Evolutionary conservation across 2,888 invertebrate species (phyloP).

Genomic region (Malthinus flaveolus): DNA sequence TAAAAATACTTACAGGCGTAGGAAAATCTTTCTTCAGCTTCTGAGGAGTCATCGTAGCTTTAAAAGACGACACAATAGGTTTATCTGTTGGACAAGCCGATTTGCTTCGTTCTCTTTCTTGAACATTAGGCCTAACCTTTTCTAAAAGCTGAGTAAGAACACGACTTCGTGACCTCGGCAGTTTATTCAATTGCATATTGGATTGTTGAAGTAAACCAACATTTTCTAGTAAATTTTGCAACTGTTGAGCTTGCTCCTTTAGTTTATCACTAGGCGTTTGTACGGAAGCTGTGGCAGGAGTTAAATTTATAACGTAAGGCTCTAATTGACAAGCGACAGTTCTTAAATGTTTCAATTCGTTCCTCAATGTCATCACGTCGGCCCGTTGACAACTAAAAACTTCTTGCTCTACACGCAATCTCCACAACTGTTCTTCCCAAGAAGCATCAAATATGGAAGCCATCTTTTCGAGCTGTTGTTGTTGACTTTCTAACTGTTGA

Average conservation of each 20-base stretch:
- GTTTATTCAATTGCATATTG: constrained; percentile 47
- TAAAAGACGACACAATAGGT: constrained; percentile 27
- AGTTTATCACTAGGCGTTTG: constrained; percentile 43
- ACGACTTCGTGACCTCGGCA: constrained; percentile 53
- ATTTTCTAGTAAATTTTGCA: constrained; percentile 60
- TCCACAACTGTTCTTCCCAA: constrained; percentile 74
- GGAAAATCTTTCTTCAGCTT: constrained; percentile 32
- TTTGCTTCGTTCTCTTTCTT: constrained; percentile 51
- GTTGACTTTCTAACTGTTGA: constrained; percentile 64
- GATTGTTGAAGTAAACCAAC: constrained; percentile 52
- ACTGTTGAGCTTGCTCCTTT: constrained; percentile 55
- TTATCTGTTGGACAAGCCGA: constrained; percentile 49
- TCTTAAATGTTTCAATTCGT: constrained; percentile 67
- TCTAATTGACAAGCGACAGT: constrained; percentile 66
- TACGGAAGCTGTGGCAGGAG: constrained; percentile 44
- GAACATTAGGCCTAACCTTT: constrained; percentile 56
- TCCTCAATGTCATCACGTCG: constrained; percentile 65
- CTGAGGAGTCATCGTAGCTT: constrained; percentile 34
- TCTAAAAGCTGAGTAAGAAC: constrained; percentile 62
- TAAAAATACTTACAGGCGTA: constrained; percentile 15
- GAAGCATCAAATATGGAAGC: constrained; percentile 64
- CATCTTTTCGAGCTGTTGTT: constrained; percentile 63
- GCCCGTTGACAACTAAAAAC: constrained; percentile 61
- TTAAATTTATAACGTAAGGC: constrained; percentile 65
- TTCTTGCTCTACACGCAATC: constrained; percentile 72